A percentile compares a stretch with the other conserved stretches of the same genome.
phyloP scores from a whole-genome alignment of 2,113 vertebrate genomes.

The Phalacrocorax carbo region DNA sequence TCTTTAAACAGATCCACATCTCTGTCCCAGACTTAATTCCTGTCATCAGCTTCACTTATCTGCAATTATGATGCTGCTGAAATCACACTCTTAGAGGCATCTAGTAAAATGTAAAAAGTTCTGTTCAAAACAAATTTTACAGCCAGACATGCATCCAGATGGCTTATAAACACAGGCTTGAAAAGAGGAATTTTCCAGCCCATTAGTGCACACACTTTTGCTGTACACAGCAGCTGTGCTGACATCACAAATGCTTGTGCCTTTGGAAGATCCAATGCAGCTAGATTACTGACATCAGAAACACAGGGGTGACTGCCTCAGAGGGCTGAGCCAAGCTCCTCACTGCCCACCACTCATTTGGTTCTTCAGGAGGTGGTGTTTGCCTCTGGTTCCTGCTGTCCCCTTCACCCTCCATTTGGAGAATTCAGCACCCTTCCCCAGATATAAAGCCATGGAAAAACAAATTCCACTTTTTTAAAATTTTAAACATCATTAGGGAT shows the following conservation, averaged over 20 bases:
- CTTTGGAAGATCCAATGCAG: not conserved
- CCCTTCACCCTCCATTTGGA: not conserved
- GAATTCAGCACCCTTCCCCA: not conserved
- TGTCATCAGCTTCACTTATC: not conserved
- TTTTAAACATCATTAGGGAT: not conserved
- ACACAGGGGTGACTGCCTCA: not conserved
- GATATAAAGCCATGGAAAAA: not conserved
- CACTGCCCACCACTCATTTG: fast-evolving
- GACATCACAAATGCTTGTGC: fast-evolving
- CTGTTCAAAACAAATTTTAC: not conserved
- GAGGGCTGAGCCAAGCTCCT: not conserved
- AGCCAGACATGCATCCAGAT: fast-evolving
- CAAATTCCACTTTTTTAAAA: not conserved
- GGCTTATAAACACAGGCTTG: not conserved
- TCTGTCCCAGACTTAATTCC: not conserved
- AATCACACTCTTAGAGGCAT: not conserved
- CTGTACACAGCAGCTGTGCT: not conserved
- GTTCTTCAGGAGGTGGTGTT: not conserved
- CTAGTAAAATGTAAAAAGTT: not conserved
- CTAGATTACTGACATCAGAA: not conserved
- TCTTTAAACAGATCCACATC: not conserved
- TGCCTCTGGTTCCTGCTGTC: not conserved
- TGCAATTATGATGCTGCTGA: not conserved
- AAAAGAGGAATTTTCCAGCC: not conserved
- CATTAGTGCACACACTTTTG: not conserved